Conservation (phyloP, 1,140 invertebrate species). For the Drosophila ananassae region DNA sequence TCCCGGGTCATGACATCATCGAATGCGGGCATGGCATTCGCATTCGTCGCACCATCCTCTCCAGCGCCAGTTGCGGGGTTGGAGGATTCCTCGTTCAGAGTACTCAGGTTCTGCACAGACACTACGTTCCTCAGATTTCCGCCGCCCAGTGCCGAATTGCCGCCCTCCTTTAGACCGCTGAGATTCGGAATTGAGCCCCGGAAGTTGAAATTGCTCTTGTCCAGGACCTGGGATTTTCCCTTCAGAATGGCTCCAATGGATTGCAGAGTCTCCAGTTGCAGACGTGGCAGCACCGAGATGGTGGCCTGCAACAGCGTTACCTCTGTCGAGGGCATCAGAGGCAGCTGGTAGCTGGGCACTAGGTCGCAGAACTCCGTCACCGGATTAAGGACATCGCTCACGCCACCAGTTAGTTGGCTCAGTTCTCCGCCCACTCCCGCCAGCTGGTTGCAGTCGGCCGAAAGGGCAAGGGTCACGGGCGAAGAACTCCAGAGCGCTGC, state of each 20-base stretch:
- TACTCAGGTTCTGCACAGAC: constrained; percentile 79
- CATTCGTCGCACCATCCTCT: constrained; percentile 44
- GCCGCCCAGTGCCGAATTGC: constrained; percentile 21
- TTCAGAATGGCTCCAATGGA: constrained; percentile 87
- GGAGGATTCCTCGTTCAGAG: constrained; percentile 70
- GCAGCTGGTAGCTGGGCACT: constrained; percentile 87
- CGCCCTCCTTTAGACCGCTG: constrained; percentile 57
- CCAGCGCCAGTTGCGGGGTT: constrained; percentile 20
- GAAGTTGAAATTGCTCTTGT: constrained; percentile 82
- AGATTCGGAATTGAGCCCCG: constrained; percentile 80
- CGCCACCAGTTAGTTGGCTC: constrained; percentile 84
- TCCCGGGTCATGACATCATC: constrained; percentile 85
- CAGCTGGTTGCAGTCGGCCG: constrained; percentile 87
- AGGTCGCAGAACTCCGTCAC: constrained; percentile 91
- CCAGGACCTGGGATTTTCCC: constrained; percentile 84
- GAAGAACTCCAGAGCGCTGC: constrained; percentile 88
- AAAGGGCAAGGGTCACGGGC: constrained; percentile 89
- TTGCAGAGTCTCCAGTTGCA: constrained; percentile 89
- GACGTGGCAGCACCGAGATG: constrained; percentile 89
- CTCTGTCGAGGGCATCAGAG: constrained; percentile 83
- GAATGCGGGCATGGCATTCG: constrained; percentile 75
- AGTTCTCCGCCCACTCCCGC: constrained; percentile 75
- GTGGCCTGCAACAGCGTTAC: constrained; percentile 88
- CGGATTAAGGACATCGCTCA: constrained; percentile 86
- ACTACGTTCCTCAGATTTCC: constrained; percentile 70